phyloP scores from a whole-genome alignment of 2,113 vertebrate species.

The Phrynocephalus versicolor region DNA sequence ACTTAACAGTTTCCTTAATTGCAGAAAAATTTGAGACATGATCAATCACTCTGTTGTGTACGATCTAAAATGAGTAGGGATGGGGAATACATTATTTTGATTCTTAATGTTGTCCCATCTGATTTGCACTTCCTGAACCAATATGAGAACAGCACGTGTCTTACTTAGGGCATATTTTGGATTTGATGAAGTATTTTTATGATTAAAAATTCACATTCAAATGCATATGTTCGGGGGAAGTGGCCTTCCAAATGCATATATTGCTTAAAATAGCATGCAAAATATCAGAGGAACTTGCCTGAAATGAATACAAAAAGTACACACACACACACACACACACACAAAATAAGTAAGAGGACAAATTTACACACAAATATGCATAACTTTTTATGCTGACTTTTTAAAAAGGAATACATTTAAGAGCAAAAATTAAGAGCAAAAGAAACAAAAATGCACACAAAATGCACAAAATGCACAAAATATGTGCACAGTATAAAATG shows the following conservation, averaged over 20 bases:
- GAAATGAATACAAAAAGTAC: too few relatives aligned
- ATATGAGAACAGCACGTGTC: too few relatives aligned
- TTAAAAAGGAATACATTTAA: too few relatives aligned
- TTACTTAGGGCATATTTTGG: not conserved
- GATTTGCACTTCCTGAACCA: not conserved
- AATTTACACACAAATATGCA: too few relatives aligned
- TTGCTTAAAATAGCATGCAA: too few relatives aligned
- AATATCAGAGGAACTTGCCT: too few relatives aligned
- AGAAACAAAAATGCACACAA: too few relatives aligned
- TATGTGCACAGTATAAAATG: not conserved
- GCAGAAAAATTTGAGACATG: not conserved
- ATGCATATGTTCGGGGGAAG: not conserved
- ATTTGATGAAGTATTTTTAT: not conserved
- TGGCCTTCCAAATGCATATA: too few relatives aligned
- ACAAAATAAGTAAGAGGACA: too few relatives aligned
- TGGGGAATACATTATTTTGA: not conserved
- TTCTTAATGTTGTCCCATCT: not conserved
- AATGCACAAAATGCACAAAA: rapidly evolving
- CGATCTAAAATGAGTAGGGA: not conserved
- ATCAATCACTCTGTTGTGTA: not conserved
- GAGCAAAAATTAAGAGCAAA: too few relatives aligned
- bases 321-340: too few relatives aligned
- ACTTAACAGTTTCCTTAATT: not conserved
- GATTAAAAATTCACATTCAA: not conserved
- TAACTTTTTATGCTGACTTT: too few relatives aligned